phyloP scores from a whole-genome alignment of 2,797 vertebrate species.

The Octomys mimax region DNA sequence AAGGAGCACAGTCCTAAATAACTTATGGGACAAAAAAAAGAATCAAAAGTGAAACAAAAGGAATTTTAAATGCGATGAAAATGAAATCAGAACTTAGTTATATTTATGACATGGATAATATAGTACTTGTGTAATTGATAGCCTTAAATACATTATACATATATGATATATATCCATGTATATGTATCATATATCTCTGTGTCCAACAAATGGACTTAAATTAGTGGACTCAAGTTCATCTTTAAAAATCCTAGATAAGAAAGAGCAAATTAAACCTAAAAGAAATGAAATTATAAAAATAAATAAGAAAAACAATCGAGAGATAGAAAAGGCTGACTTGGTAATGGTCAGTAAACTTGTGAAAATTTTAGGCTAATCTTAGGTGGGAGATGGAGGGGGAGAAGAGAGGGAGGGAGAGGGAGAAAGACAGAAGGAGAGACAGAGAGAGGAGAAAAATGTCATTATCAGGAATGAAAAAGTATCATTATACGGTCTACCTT shows the following conservation, averaged over 20 bases:
- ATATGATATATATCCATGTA: not conserved
- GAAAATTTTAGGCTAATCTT: not conserved
- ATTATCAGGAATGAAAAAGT: not conserved
- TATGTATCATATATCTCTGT: not conserved
- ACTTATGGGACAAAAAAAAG: not conserved
- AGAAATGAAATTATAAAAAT: not conserved
- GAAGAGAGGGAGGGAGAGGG: not conserved
- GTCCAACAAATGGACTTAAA: not conserved
- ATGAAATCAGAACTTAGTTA: not conserved
- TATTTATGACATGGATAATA: not conserved
- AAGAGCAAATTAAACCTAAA: not conserved
- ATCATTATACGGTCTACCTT: not conserved
- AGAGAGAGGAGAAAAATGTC: not conserved
- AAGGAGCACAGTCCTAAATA: not conserved
- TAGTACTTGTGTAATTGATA: not conserved
- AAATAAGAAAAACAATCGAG: not conserved
- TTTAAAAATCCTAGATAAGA: not conserved
- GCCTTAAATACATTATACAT: not conserved
- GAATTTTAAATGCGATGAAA: not conserved
- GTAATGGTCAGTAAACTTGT: not conserved
- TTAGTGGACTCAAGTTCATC: not conserved
- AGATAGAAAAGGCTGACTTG: not conserved
- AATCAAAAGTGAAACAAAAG: not conserved
- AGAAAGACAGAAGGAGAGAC: too few relatives aligned
- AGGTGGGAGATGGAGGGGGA: too few relatives aligned